phyloP scores from a whole-genome alignment of 2,888 invertebrate genomes.

The Cremastobaeus sp. region DNA sequence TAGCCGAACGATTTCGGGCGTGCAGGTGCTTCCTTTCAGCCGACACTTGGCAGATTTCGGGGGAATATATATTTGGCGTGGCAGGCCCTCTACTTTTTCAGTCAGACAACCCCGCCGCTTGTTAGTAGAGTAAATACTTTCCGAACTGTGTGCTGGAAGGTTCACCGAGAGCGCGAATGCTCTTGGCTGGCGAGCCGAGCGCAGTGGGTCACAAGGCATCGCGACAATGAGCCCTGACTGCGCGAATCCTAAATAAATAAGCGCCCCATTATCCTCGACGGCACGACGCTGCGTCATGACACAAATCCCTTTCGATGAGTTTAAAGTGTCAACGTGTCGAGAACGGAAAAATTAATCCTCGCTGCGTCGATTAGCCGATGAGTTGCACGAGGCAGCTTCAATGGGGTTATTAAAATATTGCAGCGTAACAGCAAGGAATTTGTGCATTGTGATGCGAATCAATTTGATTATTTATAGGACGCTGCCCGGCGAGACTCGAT shows the following conservation, averaged over 20 bases:
- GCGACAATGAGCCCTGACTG: slow-evolving; percentile 50
- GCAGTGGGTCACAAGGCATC: slow-evolving; percentile 43
- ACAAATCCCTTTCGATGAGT: slow-evolving; percentile 40
- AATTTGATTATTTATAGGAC: slow-evolving; percentile 35
- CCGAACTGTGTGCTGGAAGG: slow-evolving; percentile 29
- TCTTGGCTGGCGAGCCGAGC: slow-evolving; percentile 26
- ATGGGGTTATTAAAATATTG: slow-evolving; percentile 34
- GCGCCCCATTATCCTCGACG: slow-evolving; percentile 59
- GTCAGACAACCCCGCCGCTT: slow-evolving; percentile 49
- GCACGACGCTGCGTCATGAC: slow-evolving; percentile 48
- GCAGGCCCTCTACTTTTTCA: slow-evolving; percentile 15
- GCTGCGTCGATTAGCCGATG: slow-evolving; percentile 44
- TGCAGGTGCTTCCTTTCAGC: slow-evolving; percentile 45
- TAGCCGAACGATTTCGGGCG: slow-evolving; percentile 17
- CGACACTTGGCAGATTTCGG: slow-evolving; percentile 34
- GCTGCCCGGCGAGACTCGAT: not conserved
- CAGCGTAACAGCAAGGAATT: slow-evolving; percentile 15
- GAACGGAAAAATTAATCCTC: slow-evolving; percentile 34
- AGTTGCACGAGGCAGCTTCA: slow-evolving; percentile 37
- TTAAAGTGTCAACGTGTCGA: slow-evolving; percentile 40
- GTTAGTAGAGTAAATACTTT: slow-evolving; percentile 63
- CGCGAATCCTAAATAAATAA: slow-evolving; percentile 62
- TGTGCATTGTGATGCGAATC: slow-evolving; percentile 24
- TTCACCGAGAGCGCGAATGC: slow-evolving; percentile 30
- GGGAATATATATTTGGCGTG: slow-evolving; percentile 40